Evolutionary conservation across 2,113 vertebrate genomes (phyloP), one percentile per base, ranked within the genome.

Genomic region (Mustela nigripes): DNA sequence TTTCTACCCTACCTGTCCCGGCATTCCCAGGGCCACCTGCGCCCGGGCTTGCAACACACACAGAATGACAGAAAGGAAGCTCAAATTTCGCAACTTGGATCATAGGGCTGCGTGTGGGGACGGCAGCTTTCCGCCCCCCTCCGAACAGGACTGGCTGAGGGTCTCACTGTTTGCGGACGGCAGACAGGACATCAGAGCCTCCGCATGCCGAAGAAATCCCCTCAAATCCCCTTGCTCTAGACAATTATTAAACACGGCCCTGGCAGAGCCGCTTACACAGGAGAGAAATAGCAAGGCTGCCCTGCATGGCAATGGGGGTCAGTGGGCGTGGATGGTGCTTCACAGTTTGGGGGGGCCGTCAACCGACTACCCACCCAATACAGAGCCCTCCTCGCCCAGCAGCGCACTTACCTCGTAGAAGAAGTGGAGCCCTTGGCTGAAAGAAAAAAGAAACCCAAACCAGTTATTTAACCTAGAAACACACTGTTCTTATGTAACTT

Each of bases 371-470:
- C 31, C 28, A 11, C 7, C 2, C 69, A 81, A 5, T 7, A 36
- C 7, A 3, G 42, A 16, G 79, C 36, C 8, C 1, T 11, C 16
- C 26, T 2, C 11, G 11, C 31, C 26, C 19, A 15, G 11, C 0
- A 5, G 24, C 0, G 8, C 3, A 15, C 98, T 93, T 67, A 98
- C 98, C 98, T 97, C 22, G 98, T 98, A 42, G 98, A 98, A 84
- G 98, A 98, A 48, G 98, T 98, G 28, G 98, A 98, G 4, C 98
- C 98, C 82, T 98, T 98, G 71, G 98, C 98, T 98, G 93, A 69
- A 98, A 98, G 67, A 89, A 39, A 97, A 79, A 73, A 88, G 50
- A 76, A 91, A 76, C 4, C 84, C 73, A 87, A 89, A 39, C 18
- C 63, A 28, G 65, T 97, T 42, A 88, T 48, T 98, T 42, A 84